Percentiles rank a stretch among this genome's conserved stretches.
These are phyloP conservation scores for Entomobrya multifasciata DNA, from an alignment of 2,888 invertebrate species.

Conservation along the genomic window DNA sequence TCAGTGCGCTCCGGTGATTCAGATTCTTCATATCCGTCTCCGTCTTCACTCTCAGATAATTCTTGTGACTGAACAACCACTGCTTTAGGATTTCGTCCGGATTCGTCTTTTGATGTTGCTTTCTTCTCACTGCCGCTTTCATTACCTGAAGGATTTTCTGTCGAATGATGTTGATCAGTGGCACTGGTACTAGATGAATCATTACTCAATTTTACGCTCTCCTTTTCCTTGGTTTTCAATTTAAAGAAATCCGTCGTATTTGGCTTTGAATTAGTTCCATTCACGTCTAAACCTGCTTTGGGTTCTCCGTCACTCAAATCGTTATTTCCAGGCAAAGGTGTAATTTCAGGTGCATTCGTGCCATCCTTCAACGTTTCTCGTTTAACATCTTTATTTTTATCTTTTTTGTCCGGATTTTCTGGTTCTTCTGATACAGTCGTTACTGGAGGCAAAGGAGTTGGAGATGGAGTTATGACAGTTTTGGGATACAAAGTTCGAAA, in stretches of 20 bases:
- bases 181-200: background rate
- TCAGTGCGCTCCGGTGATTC: slow-evolving; percentile 5
- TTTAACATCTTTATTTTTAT: background rate
- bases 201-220: background rate
- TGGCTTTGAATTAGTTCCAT: background rate
- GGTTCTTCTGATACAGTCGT: no score
- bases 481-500: slow-evolving; percentile 1
- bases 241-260: slow-evolving; percentile 12
- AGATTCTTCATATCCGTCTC: slow-evolving; percentile 10
- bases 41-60: slow-evolving; percentile 12
- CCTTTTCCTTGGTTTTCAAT: slow-evolving; percentile 10
- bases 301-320: background rate
- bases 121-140: no score
- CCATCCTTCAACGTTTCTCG: no score
- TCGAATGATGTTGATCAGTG: background rate
- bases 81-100: background rate
- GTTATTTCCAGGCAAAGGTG: no score
- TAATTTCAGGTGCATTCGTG: no score
- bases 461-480: no score
- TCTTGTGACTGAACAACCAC: background rate
- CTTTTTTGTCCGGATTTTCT: no score
- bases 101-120: background rate
- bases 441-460: no score
- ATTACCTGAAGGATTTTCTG: background rate
- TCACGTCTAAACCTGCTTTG: background rate